Evolutionary conservation across 2,113 vertebrate genomes (phyloP), one percentile per base, ranked within the genome.

Genomic region (Lota lota): DNA sequence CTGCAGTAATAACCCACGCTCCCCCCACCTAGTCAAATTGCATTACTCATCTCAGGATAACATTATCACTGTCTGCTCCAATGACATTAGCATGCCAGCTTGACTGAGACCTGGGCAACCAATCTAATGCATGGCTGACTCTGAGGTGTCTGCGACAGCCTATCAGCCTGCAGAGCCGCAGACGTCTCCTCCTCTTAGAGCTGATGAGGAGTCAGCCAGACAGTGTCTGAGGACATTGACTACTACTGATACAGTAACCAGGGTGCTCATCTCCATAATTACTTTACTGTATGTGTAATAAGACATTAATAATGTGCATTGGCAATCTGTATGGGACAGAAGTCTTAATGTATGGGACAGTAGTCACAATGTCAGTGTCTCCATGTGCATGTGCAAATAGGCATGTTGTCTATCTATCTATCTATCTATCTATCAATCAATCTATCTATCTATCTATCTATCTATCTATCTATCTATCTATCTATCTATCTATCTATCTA

Each of bases 91-190:
- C 28, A 63, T 84, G 83, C 73, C 84, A 81, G 18, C 62, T 76
- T 79, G 75, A 83, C 79, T 85, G 86, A 85, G 79, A 83, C 73
- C 78, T 73, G 24, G 77, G 79, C 74, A 88, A 74, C 85, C 89
- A 89, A 90, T 90, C 82, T 77, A 86, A 88, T 77, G 85, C 86
- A 80, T 90, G 88, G 85, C 76, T 85, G 86, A 76, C 19, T 81
- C 68, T 16, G 63, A 80, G 69, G 66, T 61, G 57, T 75, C 47
- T 58, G 59, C 50, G 76, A 83, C 72, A 67, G 70, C 80, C 86
- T 86, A 89, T 89, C 82, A 83, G 78, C 76, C 85, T 73, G 79
- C 85, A 87, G 83, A 77, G 63, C 68, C 70, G 68, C 69, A 68
- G 64, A 83, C 75, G 85, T 82, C 85, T 88, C 84, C 85, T 89